Base-by-base conservation (phyloP, 2,113 vertebrate genomes). In the Mustela nigripes region DNA sequence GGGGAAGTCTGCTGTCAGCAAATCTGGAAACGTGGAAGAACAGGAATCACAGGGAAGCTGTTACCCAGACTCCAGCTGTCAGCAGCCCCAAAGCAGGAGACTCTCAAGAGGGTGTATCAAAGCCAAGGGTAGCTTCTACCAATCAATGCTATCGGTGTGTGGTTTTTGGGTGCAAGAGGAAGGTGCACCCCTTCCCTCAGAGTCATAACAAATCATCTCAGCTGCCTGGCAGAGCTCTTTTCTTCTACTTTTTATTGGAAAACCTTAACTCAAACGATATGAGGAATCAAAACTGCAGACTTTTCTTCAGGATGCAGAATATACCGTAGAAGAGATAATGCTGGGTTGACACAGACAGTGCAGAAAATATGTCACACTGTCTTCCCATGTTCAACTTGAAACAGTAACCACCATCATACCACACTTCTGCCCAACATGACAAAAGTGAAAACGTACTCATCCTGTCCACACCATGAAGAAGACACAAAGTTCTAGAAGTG, bases 371-470 rank as follows among this genome's bases (percentile, higher is more conserved):
- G 19, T 15, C n/a, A 18, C 39, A 21, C 1, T 3, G 1, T 50
- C 31, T 63, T 45, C 48, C 31, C 8, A 0, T 45, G 45, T 19
- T 53, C 79, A 63, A 12, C n/a, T 48, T 73, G 10, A 11, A 81
- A 31, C 21, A 24, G 19, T 10, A 9, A 62, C 62, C 7, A 26
- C 15, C 9, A 4, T 26, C 4, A 2, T 2, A 0, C 14, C 7
- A 24, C 0, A 1, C 16, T 53, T 69, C 63, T 36, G 53, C 7
- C n/a, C 21, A n/a, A 33, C 24, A n/a, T 7, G 2, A 48, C 10
- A 1, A 22, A 28, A 7, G 31, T 22, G 19, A 39, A 53, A 48
- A 60, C 26, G 65, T 58, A 11, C 58, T 87, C 15, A 31, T 31
- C 26, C 53, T 71, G 24, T 36, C 82, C 19, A 48, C 11, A 21